phyloP scores from a whole-genome alignment of 2,797 vertebrate genomes.

The Toxotes lorentzi region DNA sequence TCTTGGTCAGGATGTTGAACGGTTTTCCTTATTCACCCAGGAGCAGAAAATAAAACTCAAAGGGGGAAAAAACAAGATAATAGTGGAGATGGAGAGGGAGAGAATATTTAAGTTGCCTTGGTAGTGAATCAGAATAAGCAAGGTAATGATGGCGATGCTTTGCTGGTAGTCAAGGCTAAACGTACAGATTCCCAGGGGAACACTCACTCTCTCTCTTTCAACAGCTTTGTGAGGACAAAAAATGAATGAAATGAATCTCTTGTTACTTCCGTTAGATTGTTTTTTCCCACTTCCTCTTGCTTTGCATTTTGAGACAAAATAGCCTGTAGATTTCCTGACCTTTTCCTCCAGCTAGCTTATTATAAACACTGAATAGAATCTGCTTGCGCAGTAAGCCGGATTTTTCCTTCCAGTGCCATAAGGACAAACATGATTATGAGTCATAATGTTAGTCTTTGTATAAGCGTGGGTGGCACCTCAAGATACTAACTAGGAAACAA shows the following conservation, averaged over 20 bases:
- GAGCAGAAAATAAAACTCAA: slow-evolving; percentile 18
- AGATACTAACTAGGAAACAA: slow-evolving; percentile 36
- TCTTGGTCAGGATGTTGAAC: slow-evolving; percentile 8
- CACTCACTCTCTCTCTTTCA: background rate
- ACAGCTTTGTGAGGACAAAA: background rate
- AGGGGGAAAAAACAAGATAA: background rate
- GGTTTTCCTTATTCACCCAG: slow-evolving; percentile 12
- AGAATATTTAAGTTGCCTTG: slow-evolving; percentile 11
- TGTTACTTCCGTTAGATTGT: background rate
- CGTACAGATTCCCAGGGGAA: background rate
- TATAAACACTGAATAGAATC: slow-evolving; percentile 52
- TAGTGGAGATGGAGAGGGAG: background rate
- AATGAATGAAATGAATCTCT: background rate
- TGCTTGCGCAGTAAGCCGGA: slow-evolving; percentile 20
- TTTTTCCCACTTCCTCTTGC: background rate
- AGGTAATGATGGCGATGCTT: slow-evolving; percentile 6
- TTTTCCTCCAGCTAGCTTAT: slow-evolving; percentile 43
- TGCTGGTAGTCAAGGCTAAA: slow-evolving; percentile 17
- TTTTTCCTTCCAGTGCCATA: slow-evolving; percentile 32
- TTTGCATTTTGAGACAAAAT: slow-evolving; percentile 20
- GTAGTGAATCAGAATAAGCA: slow-evolving; percentile 33
- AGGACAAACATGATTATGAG: slow-evolving; percentile 56
- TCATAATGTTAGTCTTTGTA: slow-evolving; percentile 43
- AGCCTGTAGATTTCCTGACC: slow-evolving; percentile 41
- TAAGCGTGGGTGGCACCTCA: slow-evolving; percentile 34